phyloP scores from a whole-genome alignment of 2,888 invertebrate genomes.

The Dicycla oo region DNA sequence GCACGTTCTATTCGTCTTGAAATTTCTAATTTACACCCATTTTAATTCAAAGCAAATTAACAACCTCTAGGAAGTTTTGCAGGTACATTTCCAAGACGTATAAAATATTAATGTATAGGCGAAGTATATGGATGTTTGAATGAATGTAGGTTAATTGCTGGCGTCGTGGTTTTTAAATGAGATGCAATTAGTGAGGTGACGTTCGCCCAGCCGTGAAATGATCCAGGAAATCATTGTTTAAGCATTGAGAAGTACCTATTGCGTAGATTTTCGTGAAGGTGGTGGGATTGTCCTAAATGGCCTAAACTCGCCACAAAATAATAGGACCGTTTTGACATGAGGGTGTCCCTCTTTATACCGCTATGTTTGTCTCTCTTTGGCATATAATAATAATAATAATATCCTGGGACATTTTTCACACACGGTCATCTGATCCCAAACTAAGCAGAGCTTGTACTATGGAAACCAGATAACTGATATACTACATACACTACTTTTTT shows the following conservation, averaged over 20 bases:
- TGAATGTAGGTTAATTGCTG: slow-evolving; percentile 83
- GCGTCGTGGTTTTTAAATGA: slow-evolving; percentile 78
- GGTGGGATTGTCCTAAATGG: background rate
- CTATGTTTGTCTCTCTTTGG: too few relatives aligned
- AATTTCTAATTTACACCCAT: slow-evolving; percentile 57
- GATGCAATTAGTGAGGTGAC: slow-evolving; percentile 81
- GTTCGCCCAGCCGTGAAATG: slow-evolving; percentile 70
- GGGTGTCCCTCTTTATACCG: too few relatives aligned
- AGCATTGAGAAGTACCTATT: slow-evolving; percentile 68
- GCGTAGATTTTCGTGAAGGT: slow-evolving; percentile 30
- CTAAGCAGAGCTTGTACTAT: too few relatives aligned
- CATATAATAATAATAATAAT: too few relatives aligned
- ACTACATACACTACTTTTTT: too few relatives aligned
- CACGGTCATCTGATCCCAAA: too few relatives aligned
- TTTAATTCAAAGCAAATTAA: slow-evolving; percentile 64
- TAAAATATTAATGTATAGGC: slow-evolving; percentile 54
- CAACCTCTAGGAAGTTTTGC: slow-evolving; percentile 58
- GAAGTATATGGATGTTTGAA: slow-evolving; percentile 62
- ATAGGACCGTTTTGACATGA: too few relatives aligned
- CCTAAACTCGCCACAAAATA: too few relatives aligned
- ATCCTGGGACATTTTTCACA: too few relatives aligned
- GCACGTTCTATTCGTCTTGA: slow-evolving; percentile 48
- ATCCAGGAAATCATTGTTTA: slow-evolving; percentile 71
- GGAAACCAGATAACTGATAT: too few relatives aligned
- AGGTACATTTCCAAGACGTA: slow-evolving; percentile 60